phyloP scores from a whole-genome alignment of 2,113 vertebrate species.

The Macrotis lagotis region DNA sequence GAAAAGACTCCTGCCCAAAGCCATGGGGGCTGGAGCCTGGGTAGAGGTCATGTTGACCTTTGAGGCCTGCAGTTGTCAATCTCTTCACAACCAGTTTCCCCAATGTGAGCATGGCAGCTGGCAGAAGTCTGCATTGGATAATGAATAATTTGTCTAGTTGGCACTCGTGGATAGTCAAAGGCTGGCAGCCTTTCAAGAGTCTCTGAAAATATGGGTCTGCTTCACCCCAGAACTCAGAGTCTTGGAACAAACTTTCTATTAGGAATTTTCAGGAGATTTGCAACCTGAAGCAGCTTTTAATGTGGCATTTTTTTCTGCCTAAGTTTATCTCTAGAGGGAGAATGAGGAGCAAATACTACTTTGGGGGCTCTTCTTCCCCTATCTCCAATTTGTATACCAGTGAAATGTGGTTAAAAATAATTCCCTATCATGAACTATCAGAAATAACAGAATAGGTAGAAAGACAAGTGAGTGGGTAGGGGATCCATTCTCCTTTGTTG shows the following conservation, averaged over 20 bases:
- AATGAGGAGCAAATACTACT: not conserved
- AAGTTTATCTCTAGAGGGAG: not conserved
- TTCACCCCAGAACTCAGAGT: conserved; percentile 33
- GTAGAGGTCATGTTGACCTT: not conserved
- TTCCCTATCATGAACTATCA: not conserved
- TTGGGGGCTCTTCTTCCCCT: not conserved
- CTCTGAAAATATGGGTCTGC: conserved; percentile 1
- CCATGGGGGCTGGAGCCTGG: conserved; percentile 16
- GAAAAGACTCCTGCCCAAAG: conserved; percentile 46
- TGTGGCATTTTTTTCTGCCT: conserved; percentile 19
- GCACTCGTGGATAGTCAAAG: conserved; percentile 25
- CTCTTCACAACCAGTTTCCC: conserved; percentile 43
- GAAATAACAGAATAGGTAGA: not conserved
- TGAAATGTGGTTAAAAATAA: not conserved
- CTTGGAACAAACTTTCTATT: conserved; percentile 7
- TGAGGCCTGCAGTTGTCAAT: conserved; percentile 19
- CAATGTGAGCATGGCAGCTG: conserved; percentile 34
- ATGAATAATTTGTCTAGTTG: conserved; percentile 45
- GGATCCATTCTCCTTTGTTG: not conserved
- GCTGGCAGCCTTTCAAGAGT: conserved; percentile 36
- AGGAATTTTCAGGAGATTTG: conserved; percentile 12
- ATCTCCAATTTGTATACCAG: not conserved
- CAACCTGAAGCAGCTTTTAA: not conserved
- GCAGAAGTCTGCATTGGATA: conserved; percentile 16
- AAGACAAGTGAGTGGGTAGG: not conserved